Evolutionary conservation across 1,140 invertebrate species (phyloP).

Genomic region (Prorops nasuta): DNA sequence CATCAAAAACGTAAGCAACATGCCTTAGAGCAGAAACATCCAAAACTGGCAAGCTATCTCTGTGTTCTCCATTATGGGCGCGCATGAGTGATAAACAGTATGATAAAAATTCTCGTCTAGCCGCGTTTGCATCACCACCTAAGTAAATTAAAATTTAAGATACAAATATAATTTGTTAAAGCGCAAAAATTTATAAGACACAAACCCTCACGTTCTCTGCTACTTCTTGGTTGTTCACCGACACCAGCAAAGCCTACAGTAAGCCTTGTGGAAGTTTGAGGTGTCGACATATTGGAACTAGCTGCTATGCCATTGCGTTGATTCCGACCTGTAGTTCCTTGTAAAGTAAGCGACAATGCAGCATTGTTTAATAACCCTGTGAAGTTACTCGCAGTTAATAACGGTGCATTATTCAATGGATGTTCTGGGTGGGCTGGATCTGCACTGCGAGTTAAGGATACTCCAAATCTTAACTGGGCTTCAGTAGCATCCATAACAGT

Average conservation of each 20-base stretch:
- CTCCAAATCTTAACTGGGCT: constrained; percentile 92
- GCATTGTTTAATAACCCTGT: constrained; percentile 48
- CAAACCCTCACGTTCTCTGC: constrained; percentile 50
- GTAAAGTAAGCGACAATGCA: constrained; percentile 47
- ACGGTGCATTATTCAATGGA: constrained; percentile 58
- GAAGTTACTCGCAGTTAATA: constrained; percentile 45
- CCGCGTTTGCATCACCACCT: constrained; percentile 65
- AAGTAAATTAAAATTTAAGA: constrained; percentile 3
- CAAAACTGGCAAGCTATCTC: constrained; percentile 89
- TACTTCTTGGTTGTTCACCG: constrained; percentile 45
- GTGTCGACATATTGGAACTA: constrained; percentile 46
- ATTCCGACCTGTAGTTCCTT: constrained; percentile 44
- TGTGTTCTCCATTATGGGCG: constrained; percentile 92
- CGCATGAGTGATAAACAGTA: constrained; percentile 96
- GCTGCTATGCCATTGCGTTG: constrained; percentile 48
- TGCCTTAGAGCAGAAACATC: constrained; percentile 93
- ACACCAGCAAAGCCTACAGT: constrained; percentile 54
- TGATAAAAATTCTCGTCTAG: constrained; percentile 89
- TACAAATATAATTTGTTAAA: background rate
- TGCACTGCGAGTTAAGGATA: constrained; percentile 79
- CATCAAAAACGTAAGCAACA: constrained; percentile 95
- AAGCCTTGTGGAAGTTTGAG: constrained; percentile 48
- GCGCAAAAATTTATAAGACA: background rate
- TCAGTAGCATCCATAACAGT: constrained; percentile 98
- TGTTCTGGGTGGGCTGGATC: constrained; percentile 67